phyloP scores from a whole-genome alignment of 2,888 invertebrate genomes.

The Aphodius sticticus region DNA sequence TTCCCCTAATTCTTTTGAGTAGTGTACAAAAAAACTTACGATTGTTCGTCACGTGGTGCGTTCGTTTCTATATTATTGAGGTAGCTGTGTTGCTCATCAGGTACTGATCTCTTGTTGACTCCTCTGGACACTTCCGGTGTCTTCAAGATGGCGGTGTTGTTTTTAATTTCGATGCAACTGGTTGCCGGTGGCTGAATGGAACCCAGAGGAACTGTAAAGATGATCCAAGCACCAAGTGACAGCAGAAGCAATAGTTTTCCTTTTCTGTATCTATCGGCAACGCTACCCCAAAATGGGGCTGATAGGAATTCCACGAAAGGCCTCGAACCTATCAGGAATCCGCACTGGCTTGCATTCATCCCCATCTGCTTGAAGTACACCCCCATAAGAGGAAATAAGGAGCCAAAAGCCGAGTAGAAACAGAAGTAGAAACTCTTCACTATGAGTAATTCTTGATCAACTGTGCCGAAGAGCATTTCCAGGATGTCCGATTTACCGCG shows the following conservation, averaged over 20 bases:
- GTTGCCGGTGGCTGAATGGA: constrained; percentile 95
- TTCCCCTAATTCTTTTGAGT: no score
- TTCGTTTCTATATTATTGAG: constrained; percentile 18
- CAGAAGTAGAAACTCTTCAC: constrained; percentile 99
- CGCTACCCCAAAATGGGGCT: constrained; percentile 97
- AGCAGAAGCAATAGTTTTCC: constrained; percentile 88
- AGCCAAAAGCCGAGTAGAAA: constrained; percentile 99
- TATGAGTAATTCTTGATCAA: constrained; percentile 90
- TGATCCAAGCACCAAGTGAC: constrained; percentile 93
- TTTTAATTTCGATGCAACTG: constrained; percentile 78
- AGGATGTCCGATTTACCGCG: constrained; percentile 85
- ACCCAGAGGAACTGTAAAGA: constrained; percentile 95
- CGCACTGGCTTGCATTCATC: constrained; percentile 97
- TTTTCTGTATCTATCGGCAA: constrained; percentile 88
- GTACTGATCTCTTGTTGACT: constrained; percentile 64
- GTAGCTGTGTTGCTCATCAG: constrained; percentile 30
- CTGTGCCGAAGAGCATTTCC: constrained; percentile 82
- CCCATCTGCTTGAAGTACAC: constrained; percentile 99
- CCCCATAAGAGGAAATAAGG: constrained; percentile 96
- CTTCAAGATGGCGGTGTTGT: constrained; percentile 71
- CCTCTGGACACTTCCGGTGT: constrained; percentile 64
- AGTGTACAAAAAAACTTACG: not conserved
- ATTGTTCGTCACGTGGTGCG: not conserved
- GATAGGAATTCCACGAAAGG: constrained; percentile 97
- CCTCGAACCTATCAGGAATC: constrained; percentile 91